Evolutionary conservation across 2,113 vertebrate genomes (phyloP).

Genomic region (Heterocephalus glaber): DNA sequence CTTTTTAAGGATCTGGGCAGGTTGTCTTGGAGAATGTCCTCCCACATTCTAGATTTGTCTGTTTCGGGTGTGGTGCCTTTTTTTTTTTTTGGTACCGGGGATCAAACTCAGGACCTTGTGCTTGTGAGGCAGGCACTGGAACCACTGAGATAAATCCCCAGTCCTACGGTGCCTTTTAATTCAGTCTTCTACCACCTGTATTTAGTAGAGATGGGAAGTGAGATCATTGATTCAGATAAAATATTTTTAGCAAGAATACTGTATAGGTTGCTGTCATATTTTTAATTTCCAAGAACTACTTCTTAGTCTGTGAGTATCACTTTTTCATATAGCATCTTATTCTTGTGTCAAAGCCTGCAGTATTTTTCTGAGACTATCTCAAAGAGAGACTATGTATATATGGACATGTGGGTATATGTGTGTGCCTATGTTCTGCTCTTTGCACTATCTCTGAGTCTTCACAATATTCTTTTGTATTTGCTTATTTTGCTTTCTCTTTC

Average conservation of each 20-base stretch:
- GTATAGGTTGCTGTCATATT: background rate
- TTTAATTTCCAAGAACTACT: constrained; percentile 29
- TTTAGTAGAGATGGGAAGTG: background rate
- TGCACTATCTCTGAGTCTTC: background rate
- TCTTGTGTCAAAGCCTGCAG: constrained; percentile 26
- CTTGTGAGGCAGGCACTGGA: too few species aligned
- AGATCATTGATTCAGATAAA: background rate
- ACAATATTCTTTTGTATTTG: background rate
- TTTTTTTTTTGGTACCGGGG: too few species aligned
- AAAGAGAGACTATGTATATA: background rate
- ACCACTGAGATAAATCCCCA: too few species aligned
- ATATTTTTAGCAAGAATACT: constrained; percentile 34
- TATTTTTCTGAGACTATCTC: constrained; percentile 24
- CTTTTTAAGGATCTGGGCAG: background rate
- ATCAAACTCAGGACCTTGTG: too few species aligned
- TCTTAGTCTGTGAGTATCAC: background rate
- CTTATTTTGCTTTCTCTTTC: constrained; percentile 28
- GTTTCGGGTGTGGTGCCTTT: background rate
- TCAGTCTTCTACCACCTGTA: background rate
- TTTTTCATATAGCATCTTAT: constrained; percentile 1
- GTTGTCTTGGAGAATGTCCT: background rate
- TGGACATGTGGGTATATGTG: background rate
- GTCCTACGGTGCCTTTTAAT: background rate
- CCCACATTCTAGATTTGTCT: background rate
- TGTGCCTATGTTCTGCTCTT: background rate